Evolutionary conservation across 2,888 invertebrate species (phyloP), one percentile per base, ranked within the genome.

Genomic region (Chymomyza fuscimana): DNA sequence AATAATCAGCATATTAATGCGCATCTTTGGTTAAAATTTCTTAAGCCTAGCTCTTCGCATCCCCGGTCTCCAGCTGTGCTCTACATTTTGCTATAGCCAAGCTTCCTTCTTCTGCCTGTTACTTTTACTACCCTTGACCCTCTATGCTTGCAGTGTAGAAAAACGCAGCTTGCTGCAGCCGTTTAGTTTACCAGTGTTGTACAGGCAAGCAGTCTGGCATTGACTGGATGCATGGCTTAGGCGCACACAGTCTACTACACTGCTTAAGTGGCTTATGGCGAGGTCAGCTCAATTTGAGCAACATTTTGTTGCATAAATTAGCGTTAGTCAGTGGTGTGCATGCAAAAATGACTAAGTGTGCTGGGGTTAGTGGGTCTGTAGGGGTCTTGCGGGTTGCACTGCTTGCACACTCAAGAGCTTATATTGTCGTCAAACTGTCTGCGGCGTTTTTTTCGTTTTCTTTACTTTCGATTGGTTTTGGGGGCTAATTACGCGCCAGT

Each of bases 361-460:
- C 32, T 32, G 32, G 9, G 32, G 32, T 32, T 32, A 32, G 32
- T 32, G 40, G 40, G 40, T 25, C 16, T 29, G 16, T 5, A 5
- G 7, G 59, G 22, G 19, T 16, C 7, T 25, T 50, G 63, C 29
- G 63, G 12, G 25, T n/a, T 16, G 51, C 15, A 40, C 12, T 46
- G 22, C 52, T 58, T 16, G 19, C 58, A 58, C 25, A 58, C 22
- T 25, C 12, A 16, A 58, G 12, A 25, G 12, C 58, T 16, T 25
- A 46, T 6, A 62, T 69, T 76, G 83, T 83, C 83, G 83, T 84
- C 83, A 84, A 86, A 86, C 79, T 86, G 83, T 84, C 83, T 84
- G 77, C 77, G 69, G 36, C 62, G 50, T 22, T 12, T 70, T 54
- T 29, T 32, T 54, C 19, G 12, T n/a, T n/a, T 61, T 68, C 66